Conservation (phyloP, 2,797 vertebrate species). For the Antrozous pallidus region DNA sequence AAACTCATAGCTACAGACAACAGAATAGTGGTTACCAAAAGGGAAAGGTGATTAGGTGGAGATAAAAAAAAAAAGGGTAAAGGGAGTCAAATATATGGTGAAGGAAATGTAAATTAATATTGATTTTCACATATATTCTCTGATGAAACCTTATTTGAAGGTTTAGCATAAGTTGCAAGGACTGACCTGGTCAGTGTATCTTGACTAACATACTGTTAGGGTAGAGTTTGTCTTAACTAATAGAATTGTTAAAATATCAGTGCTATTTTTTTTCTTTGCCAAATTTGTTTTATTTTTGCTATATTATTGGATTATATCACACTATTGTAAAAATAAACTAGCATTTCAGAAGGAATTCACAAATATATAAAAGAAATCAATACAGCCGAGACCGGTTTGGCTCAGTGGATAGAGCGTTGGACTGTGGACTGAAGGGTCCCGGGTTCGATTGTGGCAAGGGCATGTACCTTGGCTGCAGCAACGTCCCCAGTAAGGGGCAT, state of each 20-base stretch:
- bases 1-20: background rate
- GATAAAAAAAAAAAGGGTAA: background rate
- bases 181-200: background rate
- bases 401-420: too few relatives aligned
- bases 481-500: too few relatives aligned
- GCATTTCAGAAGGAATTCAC: background rate
- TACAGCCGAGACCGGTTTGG: too few relatives aligned
- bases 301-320: background rate
- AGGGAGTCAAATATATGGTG: background rate
- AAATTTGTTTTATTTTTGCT: background rate
- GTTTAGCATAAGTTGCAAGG: background rate
- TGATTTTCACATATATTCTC: background rate
- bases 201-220: background rate
- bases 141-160: slow-evolving; percentile 1
- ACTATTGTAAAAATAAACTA: background rate
- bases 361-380: slow-evolving; percentile 23
- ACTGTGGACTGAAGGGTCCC: too few relatives aligned
- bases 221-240: background rate
- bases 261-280: background rate
- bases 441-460: too few relatives aligned
- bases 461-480: too few relatives aligned
- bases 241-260: background rate
- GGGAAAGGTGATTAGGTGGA: too few relatives aligned
- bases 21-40: background rate
- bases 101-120: background rate